Base-by-base conservation (phyloP, 2,888 invertebrate genomes). In the Onchidella celtica region DNA sequence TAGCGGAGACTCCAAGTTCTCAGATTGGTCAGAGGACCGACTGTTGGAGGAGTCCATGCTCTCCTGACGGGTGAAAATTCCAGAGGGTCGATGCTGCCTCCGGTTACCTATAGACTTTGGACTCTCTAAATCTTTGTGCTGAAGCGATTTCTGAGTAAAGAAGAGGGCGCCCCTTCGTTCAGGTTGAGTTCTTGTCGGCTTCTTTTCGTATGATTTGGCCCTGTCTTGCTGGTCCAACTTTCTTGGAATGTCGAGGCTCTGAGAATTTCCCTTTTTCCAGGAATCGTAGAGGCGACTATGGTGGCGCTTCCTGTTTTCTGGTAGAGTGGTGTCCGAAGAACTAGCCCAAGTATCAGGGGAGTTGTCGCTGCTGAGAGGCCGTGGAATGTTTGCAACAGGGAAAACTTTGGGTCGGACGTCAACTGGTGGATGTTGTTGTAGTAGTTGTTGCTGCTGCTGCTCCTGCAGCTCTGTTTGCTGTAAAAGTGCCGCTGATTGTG, bases 121-220 rank as follows among this genome's bases (percentile, higher is more conserved):
- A 27, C 59, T 27, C 34, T 79, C 79, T 0, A 9, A 6, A 4
- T 79, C 79, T 34, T 68, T 75, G 40, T 75, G 75, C 2, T 70
- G 79, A 0, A 81, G 75, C 0, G 74, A 38, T 69, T 75, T 81
- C 27, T 81, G 81, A 0, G 81, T 75, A 14, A 81, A 75, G 32
- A 81, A 69, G 24, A 81, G 36, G 21, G 81, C 81, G 6, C 81
- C 81, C 27, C 81, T 68, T 40, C 81, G 34, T 29, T 79, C 79
- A 24, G 77, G 77, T 14, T 63, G 77, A 9, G 66, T 6, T 21
- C 68, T 66, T 57, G 32, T 4, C n/a, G 6, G 11, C 34, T 68
- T 77, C 68, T 77, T 77, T 9, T 68, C 77, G 3, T 24, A n/a
- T 24, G 17, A 55, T 27, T 34, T 66, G 36, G 34, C n/a, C 38